Conservation (phyloP, 2,797 vertebrate genomes). For the Gallinago stenura region DNA sequence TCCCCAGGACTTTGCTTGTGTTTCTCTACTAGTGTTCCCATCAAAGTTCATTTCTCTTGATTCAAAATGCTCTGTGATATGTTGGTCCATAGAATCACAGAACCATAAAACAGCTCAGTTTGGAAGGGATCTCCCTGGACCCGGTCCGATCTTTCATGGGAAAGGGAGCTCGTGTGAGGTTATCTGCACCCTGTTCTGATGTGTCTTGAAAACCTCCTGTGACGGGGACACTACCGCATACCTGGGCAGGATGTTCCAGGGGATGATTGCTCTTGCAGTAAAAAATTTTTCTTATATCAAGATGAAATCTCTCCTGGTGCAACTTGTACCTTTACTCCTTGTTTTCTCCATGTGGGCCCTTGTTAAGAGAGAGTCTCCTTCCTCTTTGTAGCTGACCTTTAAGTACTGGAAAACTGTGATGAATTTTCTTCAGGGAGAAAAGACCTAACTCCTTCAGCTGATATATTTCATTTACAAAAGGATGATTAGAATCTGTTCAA, state of each 20-base stretch:
- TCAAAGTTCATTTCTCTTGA: neutral
- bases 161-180: neutral
- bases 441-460: neutral
- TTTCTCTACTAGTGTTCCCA: neutral
- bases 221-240: rapidly evolving
- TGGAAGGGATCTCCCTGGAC: neutral
- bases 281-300: neutral
- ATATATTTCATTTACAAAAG: neutral
- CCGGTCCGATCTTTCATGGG: neutral
- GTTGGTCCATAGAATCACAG: neutral
- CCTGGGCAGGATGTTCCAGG: neutral
- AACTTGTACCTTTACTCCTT: neutral
- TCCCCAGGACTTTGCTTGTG: neutral
- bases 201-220: neutral
- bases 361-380: neutral
- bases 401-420: neutral
- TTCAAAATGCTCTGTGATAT: neutral
- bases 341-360: neutral
- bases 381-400: neutral
- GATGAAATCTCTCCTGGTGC: neutral
- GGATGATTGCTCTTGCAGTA: neutral
- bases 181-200: neutral
- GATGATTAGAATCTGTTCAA: neutral
- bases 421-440: neutral
- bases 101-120: neutral